phyloP scores from a whole-genome alignment of 2,888 invertebrate species.

The Netelia virgata region DNA sequence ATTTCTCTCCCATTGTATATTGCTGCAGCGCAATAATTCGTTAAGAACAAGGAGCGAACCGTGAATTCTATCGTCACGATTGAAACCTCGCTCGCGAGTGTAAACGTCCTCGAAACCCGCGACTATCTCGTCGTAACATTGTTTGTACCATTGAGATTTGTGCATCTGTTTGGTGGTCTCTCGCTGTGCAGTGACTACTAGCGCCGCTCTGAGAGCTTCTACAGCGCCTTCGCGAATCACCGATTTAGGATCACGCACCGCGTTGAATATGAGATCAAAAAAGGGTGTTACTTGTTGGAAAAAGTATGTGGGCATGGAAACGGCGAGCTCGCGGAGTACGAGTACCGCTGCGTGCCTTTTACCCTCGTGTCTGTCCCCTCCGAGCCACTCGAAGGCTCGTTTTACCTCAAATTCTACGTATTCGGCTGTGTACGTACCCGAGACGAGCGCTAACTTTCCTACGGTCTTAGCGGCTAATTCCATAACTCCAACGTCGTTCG shows the following conservation, averaged over 20 bases:
- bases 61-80: slow-evolving; percentile 96
- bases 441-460: slow-evolving; percentile 95
- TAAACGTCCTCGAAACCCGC: slow-evolving; percentile 90
- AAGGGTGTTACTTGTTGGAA: slow-evolving; percentile 97
- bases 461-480: slow-evolving; percentile 98
- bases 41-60: slow-evolving; percentile 97
- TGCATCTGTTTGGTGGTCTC: slow-evolving; percentile 97
- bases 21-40: slow-evolving; percentile 96
- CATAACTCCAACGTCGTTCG: slow-evolving; percentile 96
- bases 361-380: slow-evolving; percentile 95
- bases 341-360: slow-evolving; percentile 97
- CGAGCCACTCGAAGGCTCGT: slow-evolving; percentile 97
- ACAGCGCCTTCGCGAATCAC: slow-evolving; percentile 97
- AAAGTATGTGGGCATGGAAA: slow-evolving; percentile 98
- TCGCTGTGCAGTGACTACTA: slow-evolving; percentile 97
- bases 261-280: slow-evolving; percentile 97
- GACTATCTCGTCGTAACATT: slow-evolving; percentile 96
- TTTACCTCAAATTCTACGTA: slow-evolving; percentile 99
- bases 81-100: slow-evolving; percentile 91
- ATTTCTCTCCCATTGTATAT: slow-evolving; percentile 94
- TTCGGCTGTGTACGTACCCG: slow-evolving; percentile 97
- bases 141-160: slow-evolving; percentile 96
- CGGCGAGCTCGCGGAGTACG: slow-evolving; percentile 96
- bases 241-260: slow-evolving; percentile 95
- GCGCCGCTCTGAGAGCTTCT: slow-evolving; percentile 96